phyloP scores from a whole-genome alignment of 2,797 vertebrate species.

The Spinus pinus region DNA sequence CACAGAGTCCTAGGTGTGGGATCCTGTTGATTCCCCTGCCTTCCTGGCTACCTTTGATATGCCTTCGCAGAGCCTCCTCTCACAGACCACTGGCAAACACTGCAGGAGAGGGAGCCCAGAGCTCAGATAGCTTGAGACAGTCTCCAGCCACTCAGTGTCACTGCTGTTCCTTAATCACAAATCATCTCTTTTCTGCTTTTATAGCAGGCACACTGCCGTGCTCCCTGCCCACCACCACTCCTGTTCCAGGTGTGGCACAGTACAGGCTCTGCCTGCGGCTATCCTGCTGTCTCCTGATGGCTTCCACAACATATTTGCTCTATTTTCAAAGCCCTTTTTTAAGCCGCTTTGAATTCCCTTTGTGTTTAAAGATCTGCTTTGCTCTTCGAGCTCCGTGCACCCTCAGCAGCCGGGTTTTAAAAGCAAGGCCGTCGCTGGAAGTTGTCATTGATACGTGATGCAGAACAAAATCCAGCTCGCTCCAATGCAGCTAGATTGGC shows the following conservation, averaged over 20 bases:
- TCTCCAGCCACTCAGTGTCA: constrained; percentile 13
- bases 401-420: constrained; percentile 9
- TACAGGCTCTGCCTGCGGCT: not conserved
- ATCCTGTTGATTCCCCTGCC: not conserved
- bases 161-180: constrained; percentile 10
- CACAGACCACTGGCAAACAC: fast-evolving
- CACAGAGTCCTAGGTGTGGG: not conserved
- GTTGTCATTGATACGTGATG: constrained; percentile 59
- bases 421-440: not conserved
- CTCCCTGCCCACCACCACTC: not conserved
- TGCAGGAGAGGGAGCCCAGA: not conserved
- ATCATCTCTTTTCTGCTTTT: not conserved
- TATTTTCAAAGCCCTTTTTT: constrained; percentile 13
- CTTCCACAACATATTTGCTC: constrained; percentile 8
- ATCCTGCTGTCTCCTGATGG: constrained; percentile 1
- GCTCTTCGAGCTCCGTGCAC: not conserved
- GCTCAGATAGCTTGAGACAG: not conserved
- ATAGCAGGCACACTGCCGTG: not conserved
- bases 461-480: constrained; percentile 61
- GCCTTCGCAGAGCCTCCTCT: not conserved
- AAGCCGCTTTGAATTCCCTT: constrained; percentile 34
- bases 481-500: constrained; percentile 37
- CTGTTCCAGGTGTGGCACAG: not conserved
- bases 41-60: not conserved
- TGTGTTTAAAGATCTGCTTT: constrained; percentile 30